A percentile compares a stretch with the other conserved stretches of the same genome.
Conservation (phyloP, 2,797 vertebrate species). For the Poecilia gillii region DNA sequence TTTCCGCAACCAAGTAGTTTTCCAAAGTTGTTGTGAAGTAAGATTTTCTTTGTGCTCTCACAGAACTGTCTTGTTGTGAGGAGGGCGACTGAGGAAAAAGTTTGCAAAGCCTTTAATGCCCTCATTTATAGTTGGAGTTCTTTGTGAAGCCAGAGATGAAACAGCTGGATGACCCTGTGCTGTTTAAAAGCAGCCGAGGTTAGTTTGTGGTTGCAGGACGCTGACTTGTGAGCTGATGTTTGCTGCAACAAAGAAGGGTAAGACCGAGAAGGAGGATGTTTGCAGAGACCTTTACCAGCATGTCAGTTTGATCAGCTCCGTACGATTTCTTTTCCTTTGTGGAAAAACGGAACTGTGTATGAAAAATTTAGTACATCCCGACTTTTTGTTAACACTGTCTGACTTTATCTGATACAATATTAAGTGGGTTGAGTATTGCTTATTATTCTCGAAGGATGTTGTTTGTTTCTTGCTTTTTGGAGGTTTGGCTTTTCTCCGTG, state of each 20-base stretch:
- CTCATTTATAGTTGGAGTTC: constrained; percentile 12
- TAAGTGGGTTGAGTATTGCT: constrained; percentile 55
- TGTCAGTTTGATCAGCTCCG: constrained; percentile 58
- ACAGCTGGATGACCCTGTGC: constrained; percentile 53
- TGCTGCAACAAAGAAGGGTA: constrained; percentile 16
- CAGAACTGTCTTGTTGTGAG: background rate
- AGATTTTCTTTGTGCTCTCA: background rate
- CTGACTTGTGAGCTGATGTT: constrained; percentile 35
- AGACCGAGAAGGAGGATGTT: constrained; percentile 18
- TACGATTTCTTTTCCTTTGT: constrained; percentile 56
- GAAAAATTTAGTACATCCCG: constrained; percentile 64
- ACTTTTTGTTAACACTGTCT: constrained; percentile 58
- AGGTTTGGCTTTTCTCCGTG: constrained; percentile 24
- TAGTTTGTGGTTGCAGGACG: constrained; percentile 43
- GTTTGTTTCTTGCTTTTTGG: constrained; percentile 9
- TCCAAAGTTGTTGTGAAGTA: background rate
- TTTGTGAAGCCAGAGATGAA: constrained; percentile 25
- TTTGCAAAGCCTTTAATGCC: constrained; percentile 22
- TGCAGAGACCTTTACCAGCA: constrained; percentile 46
- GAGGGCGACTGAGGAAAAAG: constrained; percentile 9
- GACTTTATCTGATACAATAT: constrained; percentile 62
- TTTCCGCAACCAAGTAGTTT: background rate
- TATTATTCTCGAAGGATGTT: constrained; percentile 25
- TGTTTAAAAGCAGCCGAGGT: constrained; percentile 30
- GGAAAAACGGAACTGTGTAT: constrained; percentile 45